Evolutionary conservation across 2,888 invertebrate genomes (phyloP), one percentile per base, ranked within the genome.

Genomic region (Coremacera marginata): DNA sequence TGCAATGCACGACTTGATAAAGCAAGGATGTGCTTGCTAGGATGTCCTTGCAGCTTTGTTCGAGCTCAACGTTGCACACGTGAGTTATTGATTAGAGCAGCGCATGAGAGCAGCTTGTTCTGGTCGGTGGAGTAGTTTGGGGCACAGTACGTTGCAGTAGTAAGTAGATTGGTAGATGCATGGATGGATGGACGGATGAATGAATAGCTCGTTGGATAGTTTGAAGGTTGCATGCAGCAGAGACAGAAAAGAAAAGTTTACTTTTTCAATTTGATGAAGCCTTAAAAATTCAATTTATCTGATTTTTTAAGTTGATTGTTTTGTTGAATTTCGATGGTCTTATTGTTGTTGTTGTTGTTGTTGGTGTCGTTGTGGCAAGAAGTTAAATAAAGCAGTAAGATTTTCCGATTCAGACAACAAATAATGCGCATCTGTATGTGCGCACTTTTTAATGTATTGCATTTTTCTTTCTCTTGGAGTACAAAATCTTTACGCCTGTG

Each of bases 181-280:
- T 60, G 4, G 60, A 60, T 60, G 25, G 14, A 55, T 27, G 60
- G 25, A 60, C 14, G 9, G 16, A 19, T 68, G 7, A 9, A 11
- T 68, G 68, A 25, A 65, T 65, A 31, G 31, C 9, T n/a, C 31
- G 31, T 65, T 34, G 34, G 19, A 34, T 19, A 31, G 0, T n/a
- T 34, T 16, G 9, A 34, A 22, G 16, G 60, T 44, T 44, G 9
- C n/a, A 27, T 51, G n/a, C 49, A 68, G 14, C 25, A 49, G 22
- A 68, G 7, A 68, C 7, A 73, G 34, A 65, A 14, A 19, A 34
- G 11, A n/a, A 65, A 65, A 65, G 19, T 65, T 37, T 37, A 51
- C n/a, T 73, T 63, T 72, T 73, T 19, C 62, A 63, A 62, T 73
- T 70, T 73, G 60, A 63, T 73, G 62, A 73, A 62, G 49, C 62